Conservation (phyloP, 2,888 invertebrate species). For the Tyria jacobaeae region DNA sequence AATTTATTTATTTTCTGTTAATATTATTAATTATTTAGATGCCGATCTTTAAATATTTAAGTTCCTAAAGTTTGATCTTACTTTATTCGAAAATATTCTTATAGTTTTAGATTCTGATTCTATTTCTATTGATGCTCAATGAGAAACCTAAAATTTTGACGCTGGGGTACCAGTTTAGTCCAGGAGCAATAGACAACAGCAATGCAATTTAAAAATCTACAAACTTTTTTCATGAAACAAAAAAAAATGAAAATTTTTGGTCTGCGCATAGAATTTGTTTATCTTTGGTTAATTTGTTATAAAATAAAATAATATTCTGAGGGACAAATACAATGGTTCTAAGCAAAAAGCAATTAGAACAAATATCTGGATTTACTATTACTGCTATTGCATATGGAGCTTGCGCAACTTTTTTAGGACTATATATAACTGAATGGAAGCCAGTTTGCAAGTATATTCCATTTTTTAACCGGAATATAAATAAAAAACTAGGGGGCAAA, state of each 20-base stretch:
- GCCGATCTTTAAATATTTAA: too few species aligned
- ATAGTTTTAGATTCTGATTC: too few species aligned
- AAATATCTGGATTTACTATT: conserved; percentile 77
- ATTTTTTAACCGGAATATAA: conserved; percentile 71
- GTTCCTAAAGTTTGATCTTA: too few species aligned
- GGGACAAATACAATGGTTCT: conserved; percentile 45
- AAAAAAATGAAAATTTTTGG: conserved; percentile 1
- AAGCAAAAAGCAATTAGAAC: conserved; percentile 87
- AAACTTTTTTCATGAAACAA: conserved; percentile 1
- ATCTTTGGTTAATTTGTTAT: not conserved
- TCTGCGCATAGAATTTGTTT: not conserved
- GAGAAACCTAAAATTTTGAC: too few species aligned
- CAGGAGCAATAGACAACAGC: not conserved
- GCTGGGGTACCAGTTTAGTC: too few species aligned
- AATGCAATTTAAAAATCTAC: too few species aligned
- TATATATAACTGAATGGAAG: conserved; percentile 93
- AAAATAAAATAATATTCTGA: conserved; percentile 1
- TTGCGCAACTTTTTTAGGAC: conserved; percentile 52
- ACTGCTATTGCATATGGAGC: conserved; percentile 87
- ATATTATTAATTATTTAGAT: too few species aligned
- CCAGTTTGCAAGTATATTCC: conserved; percentile 89
- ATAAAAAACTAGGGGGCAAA: conserved; percentile 1
- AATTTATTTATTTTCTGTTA: too few species aligned
- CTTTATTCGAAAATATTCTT: too few species aligned
- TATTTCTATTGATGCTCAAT: too few species aligned